Percentiles rank a stretch among this genome's conserved stretches.
Evolutionary conservation across 2,113 vertebrate genomes (phyloP).

Genomic region (Varanus salvator): DNA sequence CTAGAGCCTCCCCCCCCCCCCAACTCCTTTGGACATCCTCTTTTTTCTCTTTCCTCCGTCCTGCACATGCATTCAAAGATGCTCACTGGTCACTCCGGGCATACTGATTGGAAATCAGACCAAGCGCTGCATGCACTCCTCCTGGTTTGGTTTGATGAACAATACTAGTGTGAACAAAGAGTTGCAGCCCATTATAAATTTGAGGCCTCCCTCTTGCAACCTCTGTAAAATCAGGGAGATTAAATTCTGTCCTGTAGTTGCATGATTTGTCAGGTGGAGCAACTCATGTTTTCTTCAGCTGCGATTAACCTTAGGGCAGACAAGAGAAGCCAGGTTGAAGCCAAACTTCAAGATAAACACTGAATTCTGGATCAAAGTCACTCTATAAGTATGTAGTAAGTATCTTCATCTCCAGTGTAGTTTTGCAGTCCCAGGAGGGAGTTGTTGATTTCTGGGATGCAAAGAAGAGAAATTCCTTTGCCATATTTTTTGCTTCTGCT

Average conservation of each 20-base stretch:
- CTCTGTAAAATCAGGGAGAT: neutral
- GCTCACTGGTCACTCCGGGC: too few relatives aligned
- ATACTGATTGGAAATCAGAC: too few relatives aligned
- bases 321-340: neutral
- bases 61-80: too few relatives aligned
- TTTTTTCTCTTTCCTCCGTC: too few relatives aligned
- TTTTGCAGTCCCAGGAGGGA: neutral
- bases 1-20: too few relatives aligned
- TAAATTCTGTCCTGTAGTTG: neutral
- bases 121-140: too few relatives aligned
- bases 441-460: conserved; percentile 19
- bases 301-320: neutral
- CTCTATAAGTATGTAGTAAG: fast-evolving
- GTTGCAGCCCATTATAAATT: neutral
- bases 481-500: neutral
- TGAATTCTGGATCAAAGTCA: neutral
- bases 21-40: too few relatives aligned
- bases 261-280: neutral
- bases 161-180: neutral
- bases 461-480: neutral
- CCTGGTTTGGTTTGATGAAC: neutral
- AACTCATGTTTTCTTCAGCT: neutral
- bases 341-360: neutral
- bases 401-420: neutral
- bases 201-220: neutral